phyloP scores from a whole-genome alignment of 2,113 vertebrate species.

The Candoia aspera region DNA sequence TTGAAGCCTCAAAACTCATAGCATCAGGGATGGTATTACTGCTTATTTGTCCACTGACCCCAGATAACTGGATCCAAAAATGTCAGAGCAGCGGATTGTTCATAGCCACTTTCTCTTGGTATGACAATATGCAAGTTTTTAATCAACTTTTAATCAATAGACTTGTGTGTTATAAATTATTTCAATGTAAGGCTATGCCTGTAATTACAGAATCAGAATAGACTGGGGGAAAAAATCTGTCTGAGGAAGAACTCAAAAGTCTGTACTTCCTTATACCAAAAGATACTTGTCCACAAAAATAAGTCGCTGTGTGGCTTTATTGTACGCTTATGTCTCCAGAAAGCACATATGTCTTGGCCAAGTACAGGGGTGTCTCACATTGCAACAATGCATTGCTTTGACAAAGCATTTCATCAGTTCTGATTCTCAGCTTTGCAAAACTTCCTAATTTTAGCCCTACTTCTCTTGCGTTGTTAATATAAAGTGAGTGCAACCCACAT shows the following conservation, averaged over 20 bases:
- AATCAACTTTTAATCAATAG: not conserved
- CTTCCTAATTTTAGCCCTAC: not conserved
- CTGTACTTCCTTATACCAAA: not conserved
- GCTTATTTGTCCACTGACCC: not conserved
- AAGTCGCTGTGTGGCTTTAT: not conserved
- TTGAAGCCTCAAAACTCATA: not conserved
- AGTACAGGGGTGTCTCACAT: not conserved
- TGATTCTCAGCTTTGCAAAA: slow-evolving; percentile 9
- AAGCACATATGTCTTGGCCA: not conserved
- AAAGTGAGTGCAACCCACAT: not conserved
- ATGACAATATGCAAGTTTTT: not conserved
- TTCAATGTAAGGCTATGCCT: not conserved
- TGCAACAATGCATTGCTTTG: not conserved
- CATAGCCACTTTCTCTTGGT: not conserved
- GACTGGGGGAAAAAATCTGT: not conserved
- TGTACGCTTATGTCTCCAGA: not conserved
- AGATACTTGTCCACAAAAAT: not conserved
- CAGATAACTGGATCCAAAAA: not conserved
- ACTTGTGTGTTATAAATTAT: not conserved
- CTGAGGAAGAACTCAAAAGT: not conserved
- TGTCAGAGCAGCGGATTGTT: not conserved
- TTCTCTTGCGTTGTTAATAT: not conserved
- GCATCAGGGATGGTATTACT: not conserved
- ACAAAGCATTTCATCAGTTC: not conserved
- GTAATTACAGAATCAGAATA: not conserved